Evolutionary conservation across 2,113 vertebrate species (phyloP).

Genomic region (Tychaedon coryphoeus): DNA sequence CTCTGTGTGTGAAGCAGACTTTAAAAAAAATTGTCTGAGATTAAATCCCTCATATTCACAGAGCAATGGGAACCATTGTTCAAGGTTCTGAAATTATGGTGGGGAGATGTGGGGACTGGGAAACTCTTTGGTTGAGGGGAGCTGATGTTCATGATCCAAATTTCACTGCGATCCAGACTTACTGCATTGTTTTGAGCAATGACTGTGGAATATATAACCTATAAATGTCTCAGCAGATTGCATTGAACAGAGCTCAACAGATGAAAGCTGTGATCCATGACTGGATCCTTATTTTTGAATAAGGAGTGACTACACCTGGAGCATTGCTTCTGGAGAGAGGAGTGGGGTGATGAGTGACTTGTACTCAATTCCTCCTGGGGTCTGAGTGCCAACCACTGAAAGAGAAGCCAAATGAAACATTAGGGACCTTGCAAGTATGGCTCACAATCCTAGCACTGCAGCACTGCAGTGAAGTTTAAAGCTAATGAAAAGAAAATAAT

Average conservation of each 20-base stretch:
- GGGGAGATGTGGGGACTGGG: background rate
- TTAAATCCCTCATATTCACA: background rate
- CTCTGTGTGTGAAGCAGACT: background rate
- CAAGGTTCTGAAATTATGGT: background rate
- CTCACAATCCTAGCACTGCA: background rate
- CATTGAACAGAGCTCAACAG: background rate
- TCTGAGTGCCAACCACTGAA: background rate
- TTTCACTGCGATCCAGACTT: background rate
- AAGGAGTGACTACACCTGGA: background rate
- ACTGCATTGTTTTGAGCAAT: background rate
- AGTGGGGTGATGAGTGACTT: background rate
- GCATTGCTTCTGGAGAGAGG: background rate
- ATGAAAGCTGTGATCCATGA: background rate
- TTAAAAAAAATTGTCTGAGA: background rate
- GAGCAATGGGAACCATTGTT: background rate
- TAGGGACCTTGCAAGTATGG: background rate
- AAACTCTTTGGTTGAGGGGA: background rate
- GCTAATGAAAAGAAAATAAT: conserved; percentile 12
- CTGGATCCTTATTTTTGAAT: background rate
- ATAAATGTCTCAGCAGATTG: background rate
- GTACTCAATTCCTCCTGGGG: background rate
- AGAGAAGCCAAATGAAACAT: background rate
- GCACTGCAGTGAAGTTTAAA: background rate
- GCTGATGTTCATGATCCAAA: background rate
- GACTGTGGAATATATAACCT: background rate